phyloP scores from a whole-genome alignment of 2,113 vertebrate species.

The Myrmophylax atrothorax region DNA sequence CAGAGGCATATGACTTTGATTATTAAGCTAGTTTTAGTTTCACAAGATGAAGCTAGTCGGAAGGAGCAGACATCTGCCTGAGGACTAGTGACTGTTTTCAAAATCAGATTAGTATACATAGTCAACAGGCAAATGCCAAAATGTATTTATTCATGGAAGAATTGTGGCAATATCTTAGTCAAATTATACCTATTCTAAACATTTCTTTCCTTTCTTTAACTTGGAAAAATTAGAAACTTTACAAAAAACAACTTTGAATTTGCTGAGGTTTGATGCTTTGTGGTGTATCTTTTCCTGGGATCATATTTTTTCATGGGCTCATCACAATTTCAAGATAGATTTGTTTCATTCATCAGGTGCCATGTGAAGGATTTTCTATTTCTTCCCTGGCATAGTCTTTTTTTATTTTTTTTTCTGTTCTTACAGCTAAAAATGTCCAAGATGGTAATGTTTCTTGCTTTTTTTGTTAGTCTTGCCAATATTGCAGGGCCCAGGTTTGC shows the following conservation, averaged over 20 bases:
- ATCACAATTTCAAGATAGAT: neutral
- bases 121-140: neutral
- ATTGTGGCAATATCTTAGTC: neutral
- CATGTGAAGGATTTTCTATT: neutral
- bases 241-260: neutral
- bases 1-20: neutral
- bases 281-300: neutral
- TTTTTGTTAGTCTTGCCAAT: neutral
- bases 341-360: neutral
- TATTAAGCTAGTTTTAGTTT: neutral
- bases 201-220: neutral
- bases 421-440: neutral
- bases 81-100: neutral
- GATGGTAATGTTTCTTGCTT: neutral
- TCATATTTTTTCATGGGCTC: neutral
- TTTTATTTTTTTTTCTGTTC: neutral
- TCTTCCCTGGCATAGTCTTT: neutral
- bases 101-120: neutral
- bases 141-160: neutral
- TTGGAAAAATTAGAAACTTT: neutral
- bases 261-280: neutral
- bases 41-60: neutral
- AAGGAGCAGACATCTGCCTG: neutral
- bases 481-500: neutral
- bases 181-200: neutral